phyloP scores from a whole-genome alignment of 2,113 vertebrate species.

The Plestiodon gilberti region DNA sequence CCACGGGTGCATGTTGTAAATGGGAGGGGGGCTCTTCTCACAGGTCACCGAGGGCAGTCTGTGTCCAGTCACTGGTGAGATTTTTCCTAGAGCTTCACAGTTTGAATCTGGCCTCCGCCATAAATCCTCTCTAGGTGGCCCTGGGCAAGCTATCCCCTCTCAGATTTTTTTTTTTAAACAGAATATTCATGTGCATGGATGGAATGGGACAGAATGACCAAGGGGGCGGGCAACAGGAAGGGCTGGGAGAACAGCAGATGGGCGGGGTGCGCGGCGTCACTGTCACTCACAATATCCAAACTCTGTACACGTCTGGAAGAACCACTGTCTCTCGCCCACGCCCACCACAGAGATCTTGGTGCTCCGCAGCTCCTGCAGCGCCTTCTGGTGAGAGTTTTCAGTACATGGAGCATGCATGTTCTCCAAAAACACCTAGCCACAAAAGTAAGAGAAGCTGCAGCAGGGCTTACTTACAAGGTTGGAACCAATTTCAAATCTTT shows the following conservation, averaged over 20 bases:
- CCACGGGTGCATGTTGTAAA: too few relatives aligned
- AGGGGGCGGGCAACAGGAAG: background rate
- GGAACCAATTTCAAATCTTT: background rate
- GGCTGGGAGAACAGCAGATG: constrained; percentile 21
- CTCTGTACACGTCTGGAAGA: constrained; percentile 87
- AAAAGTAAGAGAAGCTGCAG: background rate
- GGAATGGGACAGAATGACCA: background rate
- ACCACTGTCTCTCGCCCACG: constrained; percentile 79
- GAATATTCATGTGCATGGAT: too few relatives aligned
- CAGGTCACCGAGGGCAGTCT: too few relatives aligned
- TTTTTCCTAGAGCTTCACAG: too few relatives aligned
- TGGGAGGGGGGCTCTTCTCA: too few relatives aligned
- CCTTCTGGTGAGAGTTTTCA: constrained; percentile 70
- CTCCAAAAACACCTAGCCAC: constrained; percentile 68
- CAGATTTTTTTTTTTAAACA: too few relatives aligned
- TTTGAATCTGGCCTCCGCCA: too few relatives aligned
- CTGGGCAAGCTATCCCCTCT: too few relatives aligned
- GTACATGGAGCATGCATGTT: constrained; percentile 68
- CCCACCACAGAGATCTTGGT: constrained; percentile 43
- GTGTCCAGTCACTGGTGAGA: too few relatives aligned
- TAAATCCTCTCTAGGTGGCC: too few relatives aligned
- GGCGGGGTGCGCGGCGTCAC: background rate
- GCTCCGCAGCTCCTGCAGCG: constrained; percentile 70
- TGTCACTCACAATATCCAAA: constrained; percentile 86
- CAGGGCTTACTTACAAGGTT: background rate